phyloP scores from a whole-genome alignment of 2,888 invertebrate species.

The Luperina testacea region DNA sequence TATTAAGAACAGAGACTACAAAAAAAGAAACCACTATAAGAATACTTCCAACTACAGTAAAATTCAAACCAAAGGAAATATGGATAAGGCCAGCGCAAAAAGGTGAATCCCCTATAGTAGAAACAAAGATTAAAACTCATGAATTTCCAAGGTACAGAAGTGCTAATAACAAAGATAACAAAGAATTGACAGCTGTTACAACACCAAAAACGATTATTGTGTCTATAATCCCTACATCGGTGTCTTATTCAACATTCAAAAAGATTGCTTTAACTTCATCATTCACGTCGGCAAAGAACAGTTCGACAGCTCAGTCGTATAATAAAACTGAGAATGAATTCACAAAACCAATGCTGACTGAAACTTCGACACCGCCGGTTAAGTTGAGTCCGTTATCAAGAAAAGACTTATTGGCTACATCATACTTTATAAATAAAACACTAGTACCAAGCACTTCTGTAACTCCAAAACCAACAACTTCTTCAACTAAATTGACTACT shows the following conservation, averaged over 20 bases:
- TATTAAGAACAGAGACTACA: constrained; percentile 69
- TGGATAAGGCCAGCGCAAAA: constrained; percentile 88
- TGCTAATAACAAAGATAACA: constrained; percentile 78
- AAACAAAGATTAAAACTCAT: constrained; percentile 78
- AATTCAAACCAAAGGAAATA: constrained; percentile 87
- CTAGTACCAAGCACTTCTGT: constrained; percentile 61
- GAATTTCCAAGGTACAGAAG: constrained; percentile 75
- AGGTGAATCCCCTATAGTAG: constrained; percentile 82
- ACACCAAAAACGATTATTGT: constrained; percentile 88
- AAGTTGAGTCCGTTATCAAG: constrained; percentile 59
- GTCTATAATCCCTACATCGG: constrained; percentile 87
- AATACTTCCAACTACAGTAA: constrained; percentile 78
- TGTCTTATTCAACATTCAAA: constrained; percentile 85
- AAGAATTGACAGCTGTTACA: constrained; percentile 76
- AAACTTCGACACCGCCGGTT: constrained; percentile 70
- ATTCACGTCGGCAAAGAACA: constrained; percentile 72
- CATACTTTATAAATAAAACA: constrained; percentile 45
- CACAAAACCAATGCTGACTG: constrained; percentile 77
- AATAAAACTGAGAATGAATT: constrained; percentile 74
- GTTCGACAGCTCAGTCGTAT: constrained; percentile 65
- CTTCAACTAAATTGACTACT: constrained; percentile 63
- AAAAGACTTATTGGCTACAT: constrained; percentile 47
- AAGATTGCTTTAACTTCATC: constrained; percentile 84
- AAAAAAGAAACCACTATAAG: constrained; percentile 78
- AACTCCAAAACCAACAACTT: constrained; percentile 37